Evolutionary conservation across 2,888 invertebrate species (phyloP).

Genomic region (Deilephila porcellus): DNA sequence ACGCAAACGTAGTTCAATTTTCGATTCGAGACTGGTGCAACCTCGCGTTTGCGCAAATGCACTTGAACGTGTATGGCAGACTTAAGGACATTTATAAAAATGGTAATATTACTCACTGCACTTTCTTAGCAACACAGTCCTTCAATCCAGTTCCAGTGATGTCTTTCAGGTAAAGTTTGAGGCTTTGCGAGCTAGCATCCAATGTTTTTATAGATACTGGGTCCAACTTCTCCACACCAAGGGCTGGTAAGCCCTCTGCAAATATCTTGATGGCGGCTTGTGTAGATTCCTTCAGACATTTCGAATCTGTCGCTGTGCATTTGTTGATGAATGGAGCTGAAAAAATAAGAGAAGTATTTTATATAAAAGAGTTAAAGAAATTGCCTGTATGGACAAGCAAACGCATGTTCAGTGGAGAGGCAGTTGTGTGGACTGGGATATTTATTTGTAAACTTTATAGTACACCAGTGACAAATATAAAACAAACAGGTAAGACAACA

Average conservation of each 20-base stretch:
- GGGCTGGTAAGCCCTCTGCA: slow-evolving; percentile 47
- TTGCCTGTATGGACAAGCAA: too few species aligned
- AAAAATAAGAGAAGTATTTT: slow-evolving; percentile 31
- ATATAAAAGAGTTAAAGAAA: too few species aligned
- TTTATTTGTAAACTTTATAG: too few species aligned
- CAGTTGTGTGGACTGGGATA: too few species aligned
- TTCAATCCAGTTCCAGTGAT: slow-evolving; percentile 54
- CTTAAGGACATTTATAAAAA: not conserved
- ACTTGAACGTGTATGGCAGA: too few species aligned
- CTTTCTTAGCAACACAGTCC: slow-evolving; percentile 52
- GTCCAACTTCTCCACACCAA: slow-evolving; percentile 51
- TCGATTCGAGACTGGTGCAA: too few species aligned
- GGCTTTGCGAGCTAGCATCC: slow-evolving; percentile 50
- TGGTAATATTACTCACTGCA: slow-evolving; percentile 53
- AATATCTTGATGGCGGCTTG: slow-evolving; percentile 43
- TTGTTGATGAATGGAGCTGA: slow-evolving; percentile 53
- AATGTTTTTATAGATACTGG: slow-evolving; percentile 53
- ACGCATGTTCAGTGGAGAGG: too few species aligned
- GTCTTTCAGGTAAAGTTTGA: slow-evolving; percentile 54
- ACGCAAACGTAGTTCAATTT: not conserved
- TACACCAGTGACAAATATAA: too few species aligned
- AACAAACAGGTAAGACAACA: too few species aligned
- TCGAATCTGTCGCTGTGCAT: slow-evolving; percentile 47
- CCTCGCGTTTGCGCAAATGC: too few species aligned
- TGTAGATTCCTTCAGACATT: slow-evolving; percentile 49